These are phyloP conservation scores for Amyelois transitella DNA, from an alignment of 1,140 invertebrate species.

Conservation along the genomic window DNA sequence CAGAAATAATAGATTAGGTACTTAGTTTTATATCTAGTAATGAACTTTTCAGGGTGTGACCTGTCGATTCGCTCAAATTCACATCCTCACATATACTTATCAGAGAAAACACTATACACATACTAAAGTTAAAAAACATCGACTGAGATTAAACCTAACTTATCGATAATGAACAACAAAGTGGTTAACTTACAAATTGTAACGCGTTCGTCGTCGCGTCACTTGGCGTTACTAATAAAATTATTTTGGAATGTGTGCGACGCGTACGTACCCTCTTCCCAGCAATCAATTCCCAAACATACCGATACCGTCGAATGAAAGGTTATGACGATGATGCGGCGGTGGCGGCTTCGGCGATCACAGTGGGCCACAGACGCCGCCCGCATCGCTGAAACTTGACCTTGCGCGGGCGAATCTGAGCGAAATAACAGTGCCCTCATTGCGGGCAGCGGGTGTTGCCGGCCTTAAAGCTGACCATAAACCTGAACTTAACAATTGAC, in stretches of 20 bases:
- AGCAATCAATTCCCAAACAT: not conserved
- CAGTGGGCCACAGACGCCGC: not conserved
- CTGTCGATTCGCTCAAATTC: constrained; percentile 68
- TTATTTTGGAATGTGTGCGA: constrained; percentile 71
- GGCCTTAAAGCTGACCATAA: not conserved
- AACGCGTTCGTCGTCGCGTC: constrained; percentile 48
- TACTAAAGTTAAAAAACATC: constrained; percentile 70
- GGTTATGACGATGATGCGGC: not conserved
- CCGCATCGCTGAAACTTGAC: not conserved
- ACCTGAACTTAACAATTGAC: not conserved
- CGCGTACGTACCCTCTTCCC: constrained; percentile 30
- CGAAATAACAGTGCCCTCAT: constrained; percentile 42
- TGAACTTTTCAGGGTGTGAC: constrained; percentile 52
- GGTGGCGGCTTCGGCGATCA: too few relatives aligned
- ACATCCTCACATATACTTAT: constrained; percentile 64
- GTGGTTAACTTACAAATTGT: constrained; percentile 69
- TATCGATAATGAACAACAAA: constrained; percentile 73
- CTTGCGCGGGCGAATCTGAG: constrained; percentile 48
- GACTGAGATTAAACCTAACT: constrained; percentile 70
- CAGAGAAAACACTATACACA: constrained; percentile 69
- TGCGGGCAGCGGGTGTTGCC: not conserved
- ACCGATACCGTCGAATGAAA: not conserved
- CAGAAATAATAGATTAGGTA: constrained; percentile 64
- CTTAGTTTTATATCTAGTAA: constrained; percentile 62
- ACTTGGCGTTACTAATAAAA: constrained; percentile 49